Percentiles rank a stretch among this genome's conserved stretches.
phyloP scores from a whole-genome alignment of 2,888 invertebrate genomes.

The Nasonia oneida region DNA sequence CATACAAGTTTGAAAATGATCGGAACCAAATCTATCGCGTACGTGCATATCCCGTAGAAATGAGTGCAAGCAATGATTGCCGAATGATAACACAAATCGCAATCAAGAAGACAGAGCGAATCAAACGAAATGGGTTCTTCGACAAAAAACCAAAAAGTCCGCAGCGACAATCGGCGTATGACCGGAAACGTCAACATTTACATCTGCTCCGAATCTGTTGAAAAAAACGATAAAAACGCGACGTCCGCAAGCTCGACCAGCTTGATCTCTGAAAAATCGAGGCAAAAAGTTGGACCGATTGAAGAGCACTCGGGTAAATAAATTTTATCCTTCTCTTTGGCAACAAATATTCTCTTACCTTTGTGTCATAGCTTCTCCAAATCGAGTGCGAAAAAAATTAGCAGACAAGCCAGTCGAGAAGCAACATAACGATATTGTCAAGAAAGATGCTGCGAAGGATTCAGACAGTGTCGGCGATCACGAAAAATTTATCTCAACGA shows the following conservation, averaged over 20 bases:
- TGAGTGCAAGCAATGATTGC: neutral
- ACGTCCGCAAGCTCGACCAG: neutral
- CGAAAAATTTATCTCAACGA: neutral
- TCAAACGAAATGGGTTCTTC: neutral
- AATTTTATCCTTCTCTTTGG: no score
- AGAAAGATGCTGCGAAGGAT: neutral
- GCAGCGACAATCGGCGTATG: slow-evolving; percentile 70
- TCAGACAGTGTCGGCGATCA: neutral
- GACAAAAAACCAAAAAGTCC: neutral
- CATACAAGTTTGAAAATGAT: neutral
- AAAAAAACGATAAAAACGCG: slow-evolving; percentile 50
- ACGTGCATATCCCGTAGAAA: neutral
- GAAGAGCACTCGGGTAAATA: neutral
- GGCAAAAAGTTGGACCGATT: neutral
- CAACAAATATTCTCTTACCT: no score
- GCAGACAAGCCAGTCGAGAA: neutral
- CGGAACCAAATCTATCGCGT: neutral
- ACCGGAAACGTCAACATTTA: slow-evolving; percentile 74
- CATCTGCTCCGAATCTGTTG: slow-evolving; percentile 71
- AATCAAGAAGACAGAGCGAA: neutral
- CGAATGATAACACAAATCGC: neutral
- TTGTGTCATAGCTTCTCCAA: neutral
- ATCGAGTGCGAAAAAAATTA: neutral
- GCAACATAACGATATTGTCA: neutral
- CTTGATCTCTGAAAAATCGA: neutral